Conservation (phyloP, 2,113 vertebrate species). For the Echinops telfairi region DNA sequence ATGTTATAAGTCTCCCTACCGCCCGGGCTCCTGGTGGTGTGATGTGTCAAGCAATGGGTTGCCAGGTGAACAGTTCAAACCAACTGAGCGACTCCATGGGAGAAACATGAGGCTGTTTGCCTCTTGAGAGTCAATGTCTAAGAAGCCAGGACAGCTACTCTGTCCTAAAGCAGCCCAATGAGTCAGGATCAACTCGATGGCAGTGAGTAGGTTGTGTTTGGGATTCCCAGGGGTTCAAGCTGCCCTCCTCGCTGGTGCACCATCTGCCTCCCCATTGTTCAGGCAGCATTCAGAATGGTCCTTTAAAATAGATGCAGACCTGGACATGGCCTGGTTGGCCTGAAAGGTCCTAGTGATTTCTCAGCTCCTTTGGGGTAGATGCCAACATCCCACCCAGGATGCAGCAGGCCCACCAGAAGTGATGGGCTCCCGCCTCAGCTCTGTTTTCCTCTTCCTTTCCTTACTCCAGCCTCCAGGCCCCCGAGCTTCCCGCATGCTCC, state of each 20-base stretch:
- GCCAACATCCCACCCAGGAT: too few relatives aligned
- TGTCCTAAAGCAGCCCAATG: too few relatives aligned
- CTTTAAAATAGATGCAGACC: not conserved
- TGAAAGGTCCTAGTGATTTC: not conserved
- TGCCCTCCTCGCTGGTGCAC: accelerated
- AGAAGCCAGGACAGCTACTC: too few relatives aligned
- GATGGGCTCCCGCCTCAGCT: not conserved
- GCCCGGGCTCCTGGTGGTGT: too few relatives aligned
- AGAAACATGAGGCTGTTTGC: too few relatives aligned
- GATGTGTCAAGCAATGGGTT: too few relatives aligned
- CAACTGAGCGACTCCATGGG: too few relatives aligned
- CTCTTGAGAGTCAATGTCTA: too few relatives aligned
- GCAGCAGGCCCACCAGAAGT: accelerated
- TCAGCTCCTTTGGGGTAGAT: not conserved
- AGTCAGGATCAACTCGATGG: too few relatives aligned
- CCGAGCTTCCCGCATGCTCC: not conserved
- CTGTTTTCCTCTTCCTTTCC: not conserved
- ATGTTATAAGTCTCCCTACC: not conserved
- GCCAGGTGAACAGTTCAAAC: too few relatives aligned
- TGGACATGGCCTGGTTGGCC: not conserved
- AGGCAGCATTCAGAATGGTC: not conserved
- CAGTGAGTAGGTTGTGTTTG: too few relatives aligned
- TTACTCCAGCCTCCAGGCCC: not conserved
- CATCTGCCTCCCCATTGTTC: not conserved
- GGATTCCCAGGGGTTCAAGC: too few relatives aligned